Evolutionary conservation across 2,888 invertebrate species (phyloP).

Genomic region (Conistra vaccinii): DNA sequence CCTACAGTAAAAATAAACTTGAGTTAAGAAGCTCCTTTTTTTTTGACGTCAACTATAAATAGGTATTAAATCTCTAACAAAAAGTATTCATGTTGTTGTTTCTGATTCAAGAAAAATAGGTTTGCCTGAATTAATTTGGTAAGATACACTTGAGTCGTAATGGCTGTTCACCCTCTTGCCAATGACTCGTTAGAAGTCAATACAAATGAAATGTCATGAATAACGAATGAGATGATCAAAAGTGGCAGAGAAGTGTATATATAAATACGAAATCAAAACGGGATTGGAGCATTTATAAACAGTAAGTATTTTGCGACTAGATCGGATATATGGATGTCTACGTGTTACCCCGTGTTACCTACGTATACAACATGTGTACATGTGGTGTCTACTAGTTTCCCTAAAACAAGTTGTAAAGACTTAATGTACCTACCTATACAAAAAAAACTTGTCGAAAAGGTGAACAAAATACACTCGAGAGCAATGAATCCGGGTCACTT

Average conservation of each 20-base stretch:
- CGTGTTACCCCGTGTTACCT: not conserved
- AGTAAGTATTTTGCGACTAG: not conserved
- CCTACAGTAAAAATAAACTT: slow-evolving; percentile 27
- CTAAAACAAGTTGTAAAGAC: not conserved
- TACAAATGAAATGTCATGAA: slow-evolving; percentile 81
- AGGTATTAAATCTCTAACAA: slow-evolving; percentile 44
- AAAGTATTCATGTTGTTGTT: slow-evolving; percentile 52
- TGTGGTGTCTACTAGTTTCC: not conserved
- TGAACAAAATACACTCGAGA: not conserved
- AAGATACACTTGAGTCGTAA: slow-evolving; percentile 53
- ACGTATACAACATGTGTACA: not conserved
- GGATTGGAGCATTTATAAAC: slow-evolving; percentile 7
- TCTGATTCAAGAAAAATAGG: slow-evolving; percentile 61
- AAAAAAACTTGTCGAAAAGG: not conserved
- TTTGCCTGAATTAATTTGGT: slow-evolving; percentile 50
- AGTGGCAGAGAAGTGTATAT: slow-evolving; percentile 74
- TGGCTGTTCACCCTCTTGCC: slow-evolving; percentile 58
- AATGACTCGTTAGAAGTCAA: slow-evolving; percentile 70
- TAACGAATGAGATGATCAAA: slow-evolving; percentile 81
- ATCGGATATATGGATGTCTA: not conserved
- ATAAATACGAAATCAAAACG: slow-evolving; percentile 50
- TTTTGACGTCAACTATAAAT: slow-evolving; percentile 39
- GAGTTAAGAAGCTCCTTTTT: slow-evolving; percentile 31
- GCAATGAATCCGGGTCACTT: no score
- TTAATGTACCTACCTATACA: no score